Evolutionary conservation across 2,888 invertebrate species (phyloP), one percentile per base, ranked within the genome.

Genomic region (Anodontia alba): DNA sequence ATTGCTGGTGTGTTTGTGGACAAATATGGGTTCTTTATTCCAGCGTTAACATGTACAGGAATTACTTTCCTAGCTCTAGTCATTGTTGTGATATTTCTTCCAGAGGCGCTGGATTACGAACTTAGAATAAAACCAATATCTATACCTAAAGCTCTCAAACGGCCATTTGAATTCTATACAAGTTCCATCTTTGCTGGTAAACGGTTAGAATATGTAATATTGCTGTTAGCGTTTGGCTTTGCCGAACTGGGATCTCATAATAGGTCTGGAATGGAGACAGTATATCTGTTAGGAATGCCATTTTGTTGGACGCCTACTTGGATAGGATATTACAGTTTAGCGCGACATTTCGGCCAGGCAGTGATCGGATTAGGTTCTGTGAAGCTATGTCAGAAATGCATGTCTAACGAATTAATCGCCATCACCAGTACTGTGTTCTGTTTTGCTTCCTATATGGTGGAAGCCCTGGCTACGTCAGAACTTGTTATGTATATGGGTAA

Each of bases 251-350:
- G 68, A 10, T 42, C 29, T n/a, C 66, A 72, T 5, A 38, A 75
- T 57, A 62, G 81, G 15, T 71, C 57, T 72, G 10, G 54, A 10
- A 78, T 78, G 26, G 81, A 82, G 75, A 66, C 76, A 0, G 29
- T 82, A 3, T 82, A 82, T 33, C 76, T 75, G 29, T 68, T 82
- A 10, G 78, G 76, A 0, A 76, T 76, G 68, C 85, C 85, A 62
- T 85, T 85, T 68, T 85, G 85, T 51, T 85, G 82, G 82, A 77
- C 54, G 42, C 80, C 82, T 0, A 20, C 46, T 26, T 31, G 66
- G 29, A 85, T 85, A 57, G 80, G 82, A 1, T 43, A 76, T 8
- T 85, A 76, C 57, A 17, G 42, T 20, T 71, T 78, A 31, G 73
- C 68, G 0, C 49, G 76, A 26, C 70, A 78, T 33, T 69, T 77